Conservation (phyloP, 1,140 invertebrate genomes). For the Papilio glaucus region DNA sequence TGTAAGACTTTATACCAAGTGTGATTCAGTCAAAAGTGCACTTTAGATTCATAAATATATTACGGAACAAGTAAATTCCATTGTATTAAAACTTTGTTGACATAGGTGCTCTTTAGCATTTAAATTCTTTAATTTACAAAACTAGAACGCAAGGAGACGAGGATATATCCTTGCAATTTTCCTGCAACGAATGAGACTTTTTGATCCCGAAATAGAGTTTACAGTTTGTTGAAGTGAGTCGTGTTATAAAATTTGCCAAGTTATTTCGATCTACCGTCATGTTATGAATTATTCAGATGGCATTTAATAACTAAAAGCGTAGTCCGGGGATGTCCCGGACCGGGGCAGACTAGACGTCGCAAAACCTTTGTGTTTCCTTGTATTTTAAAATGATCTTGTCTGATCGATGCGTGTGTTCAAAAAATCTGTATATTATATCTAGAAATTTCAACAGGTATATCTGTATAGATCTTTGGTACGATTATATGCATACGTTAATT, state of each 20-base stretch:
- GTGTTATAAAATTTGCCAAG: conserved; percentile 63
- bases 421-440: too few relatives aligned
- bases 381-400: conserved; percentile 25
- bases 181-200: conserved; percentile 57
- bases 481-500: too few relatives aligned
- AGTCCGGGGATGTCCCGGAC: conserved; percentile 54
- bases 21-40: too few relatives aligned
- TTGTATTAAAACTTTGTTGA: conserved; percentile 51
- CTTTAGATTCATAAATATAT: neutral
- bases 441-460: too few relatives aligned
- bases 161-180: conserved; percentile 51
- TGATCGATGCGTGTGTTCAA: conserved; percentile 32
- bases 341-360: conserved; percentile 47
- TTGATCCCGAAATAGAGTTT: conserved; percentile 60
- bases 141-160: conserved; percentile 53
- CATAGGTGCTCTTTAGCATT: conserved; percentile 55
- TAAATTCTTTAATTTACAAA: conserved; percentile 70
- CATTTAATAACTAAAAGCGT: conserved; percentile 79
- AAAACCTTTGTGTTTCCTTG: conserved; percentile 33
- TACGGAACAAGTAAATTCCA: neutral
- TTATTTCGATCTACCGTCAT: conserved; percentile 76
- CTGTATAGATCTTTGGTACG: too few relatives aligned
- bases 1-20: too few relatives aligned
- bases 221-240: conserved; percentile 56
- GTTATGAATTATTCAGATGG: conserved; percentile 79